phyloP scores from a whole-genome alignment of 92 coral and sea anemone species.

The Siderastrea siderea region DNA sequence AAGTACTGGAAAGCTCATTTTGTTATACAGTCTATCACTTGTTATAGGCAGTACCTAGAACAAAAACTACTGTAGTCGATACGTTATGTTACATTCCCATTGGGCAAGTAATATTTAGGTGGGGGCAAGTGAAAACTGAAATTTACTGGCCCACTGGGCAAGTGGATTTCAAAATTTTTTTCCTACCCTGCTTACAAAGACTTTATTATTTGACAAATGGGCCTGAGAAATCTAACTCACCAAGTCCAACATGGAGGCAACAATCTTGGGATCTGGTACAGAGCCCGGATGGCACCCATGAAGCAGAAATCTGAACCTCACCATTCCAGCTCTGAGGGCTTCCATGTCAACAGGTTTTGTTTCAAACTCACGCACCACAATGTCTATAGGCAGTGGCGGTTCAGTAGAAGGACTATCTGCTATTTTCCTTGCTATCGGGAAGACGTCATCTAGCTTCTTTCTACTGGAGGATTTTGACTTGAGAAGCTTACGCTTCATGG shows the following conservation, averaged over 20 bases:
- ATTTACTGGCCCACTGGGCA: too few relatives aligned
- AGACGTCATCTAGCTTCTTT: slow-evolving; percentile 88
- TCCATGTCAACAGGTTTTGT: slow-evolving; percentile 89
- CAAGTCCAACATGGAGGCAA: slow-evolving; percentile 99
- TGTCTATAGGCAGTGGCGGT: slow-evolving; percentile 72
- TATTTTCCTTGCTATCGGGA: slow-evolving; percentile 61
- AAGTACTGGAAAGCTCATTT: too few relatives aligned
- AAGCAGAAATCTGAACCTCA: slow-evolving; percentile 85
- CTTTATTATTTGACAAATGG: too few relatives aligned
- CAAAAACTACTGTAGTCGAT: too few relatives aligned
- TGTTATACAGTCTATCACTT: too few relatives aligned
- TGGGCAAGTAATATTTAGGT: too few relatives aligned
- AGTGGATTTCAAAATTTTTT: too few relatives aligned
- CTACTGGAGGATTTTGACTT: slow-evolving; percentile 75
- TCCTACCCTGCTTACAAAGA: too few relatives aligned
- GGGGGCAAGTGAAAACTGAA: too few relatives aligned
- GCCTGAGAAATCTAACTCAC: slow-evolving; percentile 50
- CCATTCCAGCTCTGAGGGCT: slow-evolving; percentile 91
- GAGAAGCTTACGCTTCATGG: slow-evolving; percentile 82
- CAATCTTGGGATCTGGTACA: slow-evolving; percentile 95
- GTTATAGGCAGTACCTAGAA: too few relatives aligned
- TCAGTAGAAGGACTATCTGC: slow-evolving; percentile 31
- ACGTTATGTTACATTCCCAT: too few relatives aligned
- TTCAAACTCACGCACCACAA: slow-evolving; percentile 86
- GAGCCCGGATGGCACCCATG: slow-evolving; percentile 94